A percentile compares a stretch with the other conserved stretches of the same genome.
Evolutionary conservation across 2,113 vertebrate species (phyloP).

Genomic region (Thamnaconus septentrionalis): DNA sequence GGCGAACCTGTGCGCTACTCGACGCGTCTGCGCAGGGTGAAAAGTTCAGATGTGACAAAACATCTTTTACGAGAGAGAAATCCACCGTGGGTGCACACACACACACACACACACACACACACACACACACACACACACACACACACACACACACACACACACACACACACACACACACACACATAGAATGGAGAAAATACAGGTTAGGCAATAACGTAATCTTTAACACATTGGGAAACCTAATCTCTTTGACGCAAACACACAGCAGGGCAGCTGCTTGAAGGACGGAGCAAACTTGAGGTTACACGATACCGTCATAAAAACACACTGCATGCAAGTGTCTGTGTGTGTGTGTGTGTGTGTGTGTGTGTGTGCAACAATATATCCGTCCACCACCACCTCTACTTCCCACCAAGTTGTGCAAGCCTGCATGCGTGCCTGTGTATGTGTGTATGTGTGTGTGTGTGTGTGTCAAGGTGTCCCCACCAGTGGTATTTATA

Average conservation of each 20-base stretch:
- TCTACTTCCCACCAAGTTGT: constrained; percentile 29
- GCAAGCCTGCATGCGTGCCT: constrained; percentile 19
- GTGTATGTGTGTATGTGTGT: constrained; percentile 32
- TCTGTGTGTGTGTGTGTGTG: constrained; percentile 9
- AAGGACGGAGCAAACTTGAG: constrained; percentile 16
- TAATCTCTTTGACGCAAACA: constrained; percentile 8
- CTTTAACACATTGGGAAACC: constrained; percentile 23
- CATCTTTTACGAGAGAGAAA: background rate
- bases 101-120: no score
- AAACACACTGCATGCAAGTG: constrained; percentile 17
- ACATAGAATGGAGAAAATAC: constrained; percentile 25
- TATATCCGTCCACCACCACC: constrained; percentile 31
- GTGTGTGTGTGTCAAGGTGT: constrained; percentile 67
- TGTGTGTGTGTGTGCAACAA: constrained; percentile 28
- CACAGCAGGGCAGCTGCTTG: constrained; percentile 7
- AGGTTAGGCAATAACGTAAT: constrained; percentile 38
- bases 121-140: no score
- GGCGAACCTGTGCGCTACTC: no score
- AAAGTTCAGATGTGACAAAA: constrained; percentile 28
- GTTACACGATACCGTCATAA: constrained; percentile 35
- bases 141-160: no score
- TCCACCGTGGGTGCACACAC: background rate
- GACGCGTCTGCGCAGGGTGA: constrained; percentile 42
- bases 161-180: constrained; percentile 4
- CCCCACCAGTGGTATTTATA: constrained; percentile 78